A percentile compares a stretch with the other conserved stretches of the same genome.
Evolutionary conservation across 2,113 vertebrate genomes (phyloP).

Genomic region (Alethe diademata): DNA sequence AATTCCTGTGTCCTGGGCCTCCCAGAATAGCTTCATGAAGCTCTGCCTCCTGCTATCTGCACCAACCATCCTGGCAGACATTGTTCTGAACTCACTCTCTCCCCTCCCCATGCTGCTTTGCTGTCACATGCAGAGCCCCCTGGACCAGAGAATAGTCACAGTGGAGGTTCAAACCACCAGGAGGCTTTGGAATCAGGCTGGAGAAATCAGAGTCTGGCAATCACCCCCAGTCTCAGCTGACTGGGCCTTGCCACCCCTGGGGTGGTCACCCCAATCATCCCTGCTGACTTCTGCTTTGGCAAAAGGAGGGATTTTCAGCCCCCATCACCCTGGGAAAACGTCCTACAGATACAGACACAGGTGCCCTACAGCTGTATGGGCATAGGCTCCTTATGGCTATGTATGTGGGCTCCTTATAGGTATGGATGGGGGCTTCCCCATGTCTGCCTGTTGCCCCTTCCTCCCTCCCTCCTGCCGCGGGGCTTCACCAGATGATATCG

Average conservation of each 20-base stretch:
- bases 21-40: background rate
- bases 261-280: background rate
- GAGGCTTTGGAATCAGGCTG: background rate
- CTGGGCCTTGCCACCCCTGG: background rate
- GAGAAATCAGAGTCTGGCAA: background rate
- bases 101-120: fast-evolving
- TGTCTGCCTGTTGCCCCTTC: background rate
- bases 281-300: background rate
- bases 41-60: background rate
- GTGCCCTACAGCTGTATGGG: background rate
- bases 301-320: background rate
- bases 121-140: background rate
- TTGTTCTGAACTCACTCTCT: background rate
- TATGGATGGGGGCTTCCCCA: background rate
- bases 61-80: background rate
- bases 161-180: fast-evolving
- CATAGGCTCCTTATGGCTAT: background rate
- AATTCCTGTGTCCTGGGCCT: background rate
- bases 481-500: constrained; percentile 93
- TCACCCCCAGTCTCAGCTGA: background rate
- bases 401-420: background rate
- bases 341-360: background rate
- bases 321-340: background rate
- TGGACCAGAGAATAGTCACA: background rate
- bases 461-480: background rate